A percentile compares a stretch with the other conserved stretches of the same genome.
Evolutionary conservation across 1,140 invertebrate genomes (phyloP).

Genomic region (Panulirus ornatus): DNA sequence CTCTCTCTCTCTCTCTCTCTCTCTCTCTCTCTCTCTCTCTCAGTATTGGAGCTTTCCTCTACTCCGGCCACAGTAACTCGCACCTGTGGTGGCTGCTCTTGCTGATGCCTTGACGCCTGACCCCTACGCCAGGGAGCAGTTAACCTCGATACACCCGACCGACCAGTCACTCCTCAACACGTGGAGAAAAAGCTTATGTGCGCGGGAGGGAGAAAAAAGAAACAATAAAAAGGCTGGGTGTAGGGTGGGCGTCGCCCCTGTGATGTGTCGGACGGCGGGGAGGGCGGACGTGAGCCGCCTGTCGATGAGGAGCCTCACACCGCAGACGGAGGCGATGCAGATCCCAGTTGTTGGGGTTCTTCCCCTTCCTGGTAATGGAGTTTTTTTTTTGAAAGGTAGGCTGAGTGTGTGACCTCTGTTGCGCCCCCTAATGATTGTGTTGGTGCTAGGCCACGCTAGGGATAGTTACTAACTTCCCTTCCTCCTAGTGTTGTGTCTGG

Average conservation of each 20-base stretch:
- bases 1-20: neutral
- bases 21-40: neutral
- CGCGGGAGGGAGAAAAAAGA: neutral
- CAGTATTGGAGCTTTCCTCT: neutral
- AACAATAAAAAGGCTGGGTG: slow-evolving; percentile 26
- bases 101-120: neutral
- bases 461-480: neutral
- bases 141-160: neutral
- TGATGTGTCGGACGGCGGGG: slow-evolving; percentile 23
- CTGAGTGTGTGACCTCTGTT: no score
- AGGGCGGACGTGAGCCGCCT: slow-evolving; percentile 32
- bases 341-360: slow-evolving; percentile 6
- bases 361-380: no score
- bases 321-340: slow-evolving; percentile 26
- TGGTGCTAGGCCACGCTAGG: neutral
- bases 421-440: slow-evolving; percentile 3
- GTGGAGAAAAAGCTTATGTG: neutral
- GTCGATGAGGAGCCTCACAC: slow-evolving; percentile 8
- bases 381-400: no score
- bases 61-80: neutral
- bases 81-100: neutral
- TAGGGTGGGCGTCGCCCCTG: neutral
- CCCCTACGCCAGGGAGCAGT: neutral
- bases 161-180: neutral
- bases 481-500: neutral